A percentile compares a stretch with the other conserved stretches of the same genome.
Conservation (phyloP, 2,797 vertebrate genomes). For the Phrynocephalus vlangalii region DNA sequence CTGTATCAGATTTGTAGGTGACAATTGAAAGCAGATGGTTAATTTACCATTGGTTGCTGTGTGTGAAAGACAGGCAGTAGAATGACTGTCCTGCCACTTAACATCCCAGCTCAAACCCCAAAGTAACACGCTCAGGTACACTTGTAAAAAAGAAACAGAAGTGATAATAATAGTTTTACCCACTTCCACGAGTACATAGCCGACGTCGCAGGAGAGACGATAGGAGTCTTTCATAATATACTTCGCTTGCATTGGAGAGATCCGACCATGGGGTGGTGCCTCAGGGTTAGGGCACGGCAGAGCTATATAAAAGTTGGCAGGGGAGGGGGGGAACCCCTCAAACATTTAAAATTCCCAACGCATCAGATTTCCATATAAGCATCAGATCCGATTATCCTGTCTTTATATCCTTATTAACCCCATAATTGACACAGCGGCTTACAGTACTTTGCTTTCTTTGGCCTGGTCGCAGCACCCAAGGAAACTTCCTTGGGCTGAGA, state of each 20-base stretch:
- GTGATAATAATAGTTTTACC: neutral
- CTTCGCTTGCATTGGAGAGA: slow-evolving; percentile 62
- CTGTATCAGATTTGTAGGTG: too few relatives aligned
- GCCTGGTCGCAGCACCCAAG: neutral
- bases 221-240: slow-evolving; percentile 64
- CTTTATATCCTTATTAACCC: neutral
- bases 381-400: neutral
- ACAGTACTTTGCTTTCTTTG: neutral
- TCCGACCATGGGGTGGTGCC: slow-evolving; percentile 75
- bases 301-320: slow-evolving; percentile 41
- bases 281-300: slow-evolving; percentile 72
- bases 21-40: too few relatives aligned
- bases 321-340: accelerated
- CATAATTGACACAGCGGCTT: neutral
- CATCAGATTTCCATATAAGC: too few relatives aligned
- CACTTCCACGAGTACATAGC: slow-evolving; percentile 66
- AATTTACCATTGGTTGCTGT: neutral
- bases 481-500: neutral
- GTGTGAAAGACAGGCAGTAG: neutral
- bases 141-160: neutral
- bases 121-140: neutral
- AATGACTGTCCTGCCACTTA: neutral
- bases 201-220: slow-evolving; percentile 56
- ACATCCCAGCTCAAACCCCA: neutral
- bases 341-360: too few relatives aligned